Base-by-base conservation (phyloP, 2,797 vertebrate genomes). In the Rhynchonycteris naso region DNA sequence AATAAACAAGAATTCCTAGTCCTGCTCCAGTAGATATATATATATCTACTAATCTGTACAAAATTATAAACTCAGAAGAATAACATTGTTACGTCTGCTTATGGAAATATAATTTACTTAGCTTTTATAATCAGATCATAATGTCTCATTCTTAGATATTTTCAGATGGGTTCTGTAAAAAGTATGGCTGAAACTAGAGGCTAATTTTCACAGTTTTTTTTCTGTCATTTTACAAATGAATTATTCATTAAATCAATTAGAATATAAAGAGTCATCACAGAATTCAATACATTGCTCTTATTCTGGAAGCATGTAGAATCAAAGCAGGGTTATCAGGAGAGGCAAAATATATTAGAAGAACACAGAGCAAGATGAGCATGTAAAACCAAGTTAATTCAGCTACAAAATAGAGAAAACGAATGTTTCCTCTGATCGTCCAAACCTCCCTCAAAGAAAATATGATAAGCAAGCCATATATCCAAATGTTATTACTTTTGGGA, bases 351-450 rank as follows among this genome's bases (percentile, higher is more conserved):
- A 72, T 76, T 86, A 95, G 69, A 68, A 50, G 2, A 71, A 72
- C 43, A 72, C 24, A 50, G 12, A 97, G 54, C 11, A 35, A 56
- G 78, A 96, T 50, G 54, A 92, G 54, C 93, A 88, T 10, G 11
- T 87, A 96, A 97, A 96, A 87, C 22, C 84, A 94, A 88, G 59
- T 76, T 66, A 91, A 95, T 13, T 38, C 35, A 91, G 47, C 12
- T 76, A 91, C 35, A 93, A 72, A 68, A 74, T 54, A 11, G 5
- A 90, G 14, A 89, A 76, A 85, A 74, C 13, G 72, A 59, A 71
- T 15, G 13, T 47, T 82, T 95, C 56, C 19, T 89, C 63, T 47
- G 47, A 58, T 80, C 35, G 30, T 61, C 78, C 47, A 38, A 68
- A 11, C 21, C 22, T 28, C 3, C 7, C 6, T 22, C 26, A 22